phyloP scores from a whole-genome alignment of 23 tunicate genomes.

The Trididemnum nubilum region DNA sequence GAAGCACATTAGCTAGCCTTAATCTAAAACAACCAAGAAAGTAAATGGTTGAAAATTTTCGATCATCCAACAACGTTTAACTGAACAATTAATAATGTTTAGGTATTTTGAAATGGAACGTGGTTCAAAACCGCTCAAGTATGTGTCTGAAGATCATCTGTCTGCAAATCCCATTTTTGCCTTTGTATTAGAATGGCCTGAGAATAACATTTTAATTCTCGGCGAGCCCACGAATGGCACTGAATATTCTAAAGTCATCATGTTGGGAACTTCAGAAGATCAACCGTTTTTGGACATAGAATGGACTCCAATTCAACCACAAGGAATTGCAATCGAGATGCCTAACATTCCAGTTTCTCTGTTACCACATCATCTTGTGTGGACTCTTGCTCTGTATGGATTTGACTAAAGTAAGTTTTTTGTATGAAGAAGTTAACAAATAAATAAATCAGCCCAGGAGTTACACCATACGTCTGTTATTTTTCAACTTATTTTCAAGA shows the following conservation, averaged over 20 bases:
- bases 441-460: too few relatives aligned
- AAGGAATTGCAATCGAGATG: constrained; percentile 21
- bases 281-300: neutral
- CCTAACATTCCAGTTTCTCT: constrained; percentile 3
- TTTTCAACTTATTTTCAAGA: too few relatives aligned
- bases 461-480: too few relatives aligned
- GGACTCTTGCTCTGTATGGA: constrained; percentile 17
- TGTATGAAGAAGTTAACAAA: too few relatives aligned
- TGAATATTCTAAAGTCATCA: constrained; percentile 6
- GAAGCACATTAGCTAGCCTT: too few relatives aligned
- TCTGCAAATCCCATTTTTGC: constrained; percentile 42
- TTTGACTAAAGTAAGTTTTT: constrained; percentile 21
- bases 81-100: too few relatives aligned
- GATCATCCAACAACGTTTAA: too few relatives aligned
- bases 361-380: constrained; percentile 14
- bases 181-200: constrained; percentile 58
- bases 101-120: too few relatives aligned
- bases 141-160: neutral
- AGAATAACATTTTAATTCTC: constrained; percentile 23
- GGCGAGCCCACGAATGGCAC: constrained; percentile 44
- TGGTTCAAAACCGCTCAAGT: neutral
- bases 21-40: too few relatives aligned
- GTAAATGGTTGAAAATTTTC: too few relatives aligned
- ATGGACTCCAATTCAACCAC: constrained; percentile 8
- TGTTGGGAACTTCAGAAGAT: constrained; percentile 9